Evolutionary conservation across 2,113 vertebrate genomes (phyloP).

Genomic region (Lycocorax pyrrhopterus): DNA sequence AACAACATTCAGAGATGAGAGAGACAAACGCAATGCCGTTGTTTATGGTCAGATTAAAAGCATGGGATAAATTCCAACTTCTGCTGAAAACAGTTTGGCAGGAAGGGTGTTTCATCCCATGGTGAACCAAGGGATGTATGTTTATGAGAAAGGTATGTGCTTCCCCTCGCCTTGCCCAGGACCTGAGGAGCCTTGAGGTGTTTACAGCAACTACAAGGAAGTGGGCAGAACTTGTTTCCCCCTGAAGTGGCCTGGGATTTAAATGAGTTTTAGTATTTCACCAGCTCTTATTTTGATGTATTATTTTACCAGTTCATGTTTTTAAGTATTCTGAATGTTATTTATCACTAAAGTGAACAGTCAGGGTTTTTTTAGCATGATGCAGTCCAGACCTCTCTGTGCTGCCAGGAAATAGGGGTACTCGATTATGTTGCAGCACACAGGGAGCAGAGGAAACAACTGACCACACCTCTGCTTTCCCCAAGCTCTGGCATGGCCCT

Average conservation of each 20-base stretch:
- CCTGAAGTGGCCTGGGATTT: neutral
- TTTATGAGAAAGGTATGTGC: neutral
- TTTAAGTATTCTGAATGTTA: neutral
- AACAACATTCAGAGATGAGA: constrained; percentile 4
- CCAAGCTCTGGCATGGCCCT: neutral
- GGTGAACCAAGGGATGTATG: neutral
- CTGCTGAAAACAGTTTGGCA: neutral
- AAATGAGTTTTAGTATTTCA: neutral
- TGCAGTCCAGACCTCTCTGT: neutral
- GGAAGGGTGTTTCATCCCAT: neutral
- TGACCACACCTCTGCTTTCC: neutral
- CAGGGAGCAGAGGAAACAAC: neutral
- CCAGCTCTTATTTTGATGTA: neutral
- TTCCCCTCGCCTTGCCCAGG: neutral
- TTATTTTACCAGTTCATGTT: neutral
- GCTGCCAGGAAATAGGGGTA: neutral
- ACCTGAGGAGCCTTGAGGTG: neutral
- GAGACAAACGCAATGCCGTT: neutral
- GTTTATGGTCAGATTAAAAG: constrained; percentile 6
- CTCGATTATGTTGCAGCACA: neutral
- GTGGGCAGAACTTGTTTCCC: neutral
- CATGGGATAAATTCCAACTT: neutral
- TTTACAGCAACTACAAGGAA: neutral
- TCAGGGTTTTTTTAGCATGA: neutral
- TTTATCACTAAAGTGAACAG: neutral